These are phyloP conservation scores for Pitta sordida DNA, from an alignment of 2,113 vertebrate genomes.

Conservation along the genomic window DNA sequence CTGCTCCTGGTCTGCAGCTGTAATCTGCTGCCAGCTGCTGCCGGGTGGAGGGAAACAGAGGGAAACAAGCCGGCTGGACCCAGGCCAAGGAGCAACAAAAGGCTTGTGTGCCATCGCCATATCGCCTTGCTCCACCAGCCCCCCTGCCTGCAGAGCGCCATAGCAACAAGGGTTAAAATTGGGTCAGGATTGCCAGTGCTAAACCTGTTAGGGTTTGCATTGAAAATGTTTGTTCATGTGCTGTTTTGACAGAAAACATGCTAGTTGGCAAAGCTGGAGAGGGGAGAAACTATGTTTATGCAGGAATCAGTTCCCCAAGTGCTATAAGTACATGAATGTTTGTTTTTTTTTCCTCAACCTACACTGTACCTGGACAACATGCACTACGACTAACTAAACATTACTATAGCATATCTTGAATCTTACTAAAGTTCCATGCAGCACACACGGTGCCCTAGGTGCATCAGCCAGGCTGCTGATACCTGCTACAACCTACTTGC, in stretches of 20 bases:
- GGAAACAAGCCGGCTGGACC: background rate
- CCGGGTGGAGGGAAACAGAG: background rate
- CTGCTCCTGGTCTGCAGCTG: background rate
- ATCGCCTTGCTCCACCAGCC: rapidly evolving
- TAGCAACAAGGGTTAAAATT: conserved; percentile 11
- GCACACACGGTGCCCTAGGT: rapidly evolving
- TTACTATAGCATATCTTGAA: background rate
- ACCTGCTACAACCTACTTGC: background rate
- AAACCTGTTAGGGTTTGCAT: background rate
- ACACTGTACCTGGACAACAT: background rate
- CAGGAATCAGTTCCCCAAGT: background rate
- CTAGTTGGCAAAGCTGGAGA: background rate
- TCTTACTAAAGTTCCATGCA: background rate
- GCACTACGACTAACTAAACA: background rate
- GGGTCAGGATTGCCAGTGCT: background rate
- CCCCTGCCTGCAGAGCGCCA: background rate
- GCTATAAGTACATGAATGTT: background rate
- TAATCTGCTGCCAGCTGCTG: conserved; percentile 5
- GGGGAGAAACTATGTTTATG: background rate
- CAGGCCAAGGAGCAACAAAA: conserved; percentile 43
- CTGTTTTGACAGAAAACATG: background rate
- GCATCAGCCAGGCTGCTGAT: background rate
- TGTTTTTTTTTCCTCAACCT: background rate
- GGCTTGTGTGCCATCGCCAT: background rate
- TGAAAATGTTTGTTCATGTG: background rate